Evolutionary conservation across 2,113 vertebrate genomes (phyloP).

Genomic region (Carassius auratus): DNA sequence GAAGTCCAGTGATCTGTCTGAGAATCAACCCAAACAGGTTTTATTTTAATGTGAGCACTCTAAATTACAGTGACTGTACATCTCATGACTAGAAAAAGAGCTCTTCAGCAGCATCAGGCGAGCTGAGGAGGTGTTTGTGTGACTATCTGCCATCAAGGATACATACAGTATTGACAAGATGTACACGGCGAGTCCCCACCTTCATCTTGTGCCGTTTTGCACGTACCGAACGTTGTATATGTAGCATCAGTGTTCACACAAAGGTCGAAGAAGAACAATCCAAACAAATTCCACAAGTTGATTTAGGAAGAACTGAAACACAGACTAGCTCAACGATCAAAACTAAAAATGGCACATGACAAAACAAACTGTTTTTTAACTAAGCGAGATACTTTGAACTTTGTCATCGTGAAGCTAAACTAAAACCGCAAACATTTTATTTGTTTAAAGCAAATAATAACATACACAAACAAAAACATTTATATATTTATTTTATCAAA

Average conservation of each 20-base stretch:
- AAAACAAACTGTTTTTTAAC: neutral
- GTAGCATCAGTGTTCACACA: neutral
- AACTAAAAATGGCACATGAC: neutral
- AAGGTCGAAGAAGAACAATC: neutral
- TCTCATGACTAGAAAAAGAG: neutral
- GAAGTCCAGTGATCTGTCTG: neutral
- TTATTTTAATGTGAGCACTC: neutral
- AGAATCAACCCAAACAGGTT: neutral
- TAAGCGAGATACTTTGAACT: neutral
- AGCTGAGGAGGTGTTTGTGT: neutral
- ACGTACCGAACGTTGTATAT: neutral
- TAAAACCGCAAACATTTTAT: neutral
- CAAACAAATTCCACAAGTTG: neutral
- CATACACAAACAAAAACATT: no score
- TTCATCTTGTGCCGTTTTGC: neutral
- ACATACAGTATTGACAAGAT: neutral
- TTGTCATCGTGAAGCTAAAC: neutral
- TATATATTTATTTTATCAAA: no score
- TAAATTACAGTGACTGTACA: neutral
- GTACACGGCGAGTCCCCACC: neutral
- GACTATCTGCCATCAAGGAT: neutral
- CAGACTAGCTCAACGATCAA: neutral
- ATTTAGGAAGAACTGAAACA: neutral
- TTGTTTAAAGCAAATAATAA: neutral
- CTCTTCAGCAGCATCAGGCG: neutral